Base-by-base conservation (phyloP, 2,113 vertebrate genomes). In the Anarrhichthys ocellatus region DNA sequence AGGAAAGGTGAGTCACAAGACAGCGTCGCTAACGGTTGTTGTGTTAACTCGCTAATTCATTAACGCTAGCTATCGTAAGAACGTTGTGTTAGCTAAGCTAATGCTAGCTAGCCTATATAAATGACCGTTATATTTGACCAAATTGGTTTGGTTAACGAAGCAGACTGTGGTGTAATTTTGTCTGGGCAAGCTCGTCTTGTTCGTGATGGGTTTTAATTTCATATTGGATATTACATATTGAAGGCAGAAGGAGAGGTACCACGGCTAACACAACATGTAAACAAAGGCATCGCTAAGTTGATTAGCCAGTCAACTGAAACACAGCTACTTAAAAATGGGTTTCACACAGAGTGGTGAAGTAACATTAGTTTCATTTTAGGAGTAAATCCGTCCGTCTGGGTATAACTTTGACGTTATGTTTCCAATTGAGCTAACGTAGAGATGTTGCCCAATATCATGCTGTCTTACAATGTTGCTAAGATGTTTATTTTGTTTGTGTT, bases 1-100 rank as follows among this genome's bases (percentile, higher is more conserved):
- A 77, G 15, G 14, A 61, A 87, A 88, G 87, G 91, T 92, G 66
- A 89, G 92, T 86, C 18, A 11, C 6, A 2, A 40, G 3, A 38
- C 18, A 22, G 29, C 1, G 14, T 11, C 44, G 58, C 38, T 73
- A 10, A 61, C 58, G 58, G 2, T 7, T 4, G 1, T 6, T 42
- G 6, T 34, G 1, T 32, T 81, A 78, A 76, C 77, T 29, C 1
- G 27, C 34, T 61, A 77, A 17, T 56, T 9, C n/a, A 36, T 46
- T 34, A 68, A 54, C n/a, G 42, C 0, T 66, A 29, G 59, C 58
- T 52, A 18, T 9, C 50, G 14, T 2, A 3, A 9, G 24, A 40
- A 67, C 13, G 17, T n/a, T 71, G 20, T 44, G 63, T 18, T 65
- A 54, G 58, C 58, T 61, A 61, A 34, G 58, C 29, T 61, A 34